Evolutionary conservation across 2,113 vertebrate species (phyloP).

Genomic region (Platichthys stellatus): DNA sequence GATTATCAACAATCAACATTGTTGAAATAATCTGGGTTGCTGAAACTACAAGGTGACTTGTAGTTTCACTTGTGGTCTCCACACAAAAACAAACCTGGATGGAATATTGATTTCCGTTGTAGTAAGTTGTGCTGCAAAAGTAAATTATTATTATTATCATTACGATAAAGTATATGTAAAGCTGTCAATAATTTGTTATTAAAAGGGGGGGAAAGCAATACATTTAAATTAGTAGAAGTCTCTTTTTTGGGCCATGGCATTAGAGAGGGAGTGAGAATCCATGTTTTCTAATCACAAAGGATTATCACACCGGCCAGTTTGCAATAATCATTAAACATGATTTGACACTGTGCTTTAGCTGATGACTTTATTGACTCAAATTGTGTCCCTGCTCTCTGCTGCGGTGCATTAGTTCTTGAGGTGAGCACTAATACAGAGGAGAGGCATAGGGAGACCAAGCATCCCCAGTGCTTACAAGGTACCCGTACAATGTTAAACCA

Average conservation of each 20-base stretch:
- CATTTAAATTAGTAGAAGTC: background rate
- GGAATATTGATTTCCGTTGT: background rate
- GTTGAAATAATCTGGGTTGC: too few relatives aligned
- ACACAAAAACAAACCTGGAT: background rate
- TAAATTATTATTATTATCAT: slow-evolving; percentile 18
- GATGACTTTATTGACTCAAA: slow-evolving; percentile 58
- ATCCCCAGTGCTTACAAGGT: background rate
- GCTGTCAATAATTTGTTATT: slow-evolving; percentile 17
- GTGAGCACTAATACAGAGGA: background rate
- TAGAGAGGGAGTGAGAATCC: slow-evolving; percentile 4
- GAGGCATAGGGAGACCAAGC: background rate
- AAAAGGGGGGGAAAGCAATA: background rate
- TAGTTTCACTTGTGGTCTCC: too few relatives aligned
- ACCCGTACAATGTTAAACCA: background rate
- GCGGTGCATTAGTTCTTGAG: slow-evolving; percentile 3
- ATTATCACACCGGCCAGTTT: slow-evolving; percentile 40
- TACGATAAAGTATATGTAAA: slow-evolving; percentile 34
- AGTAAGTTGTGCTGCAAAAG: slow-evolving; percentile 7
- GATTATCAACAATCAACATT: too few relatives aligned
- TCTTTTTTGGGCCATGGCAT: background rate
- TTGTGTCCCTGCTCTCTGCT: slow-evolving; percentile 17
- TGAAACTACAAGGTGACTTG: background rate
- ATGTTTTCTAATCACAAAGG: slow-evolving; percentile 53
- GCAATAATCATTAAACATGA: slow-evolving; percentile 51
- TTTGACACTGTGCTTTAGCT: slow-evolving; percentile 37